These are phyloP conservation scores for Lepidocolaptes lacrymiger DNA, from an alignment of 2,797 vertebrate genomes.

Conservation along the genomic window DNA sequence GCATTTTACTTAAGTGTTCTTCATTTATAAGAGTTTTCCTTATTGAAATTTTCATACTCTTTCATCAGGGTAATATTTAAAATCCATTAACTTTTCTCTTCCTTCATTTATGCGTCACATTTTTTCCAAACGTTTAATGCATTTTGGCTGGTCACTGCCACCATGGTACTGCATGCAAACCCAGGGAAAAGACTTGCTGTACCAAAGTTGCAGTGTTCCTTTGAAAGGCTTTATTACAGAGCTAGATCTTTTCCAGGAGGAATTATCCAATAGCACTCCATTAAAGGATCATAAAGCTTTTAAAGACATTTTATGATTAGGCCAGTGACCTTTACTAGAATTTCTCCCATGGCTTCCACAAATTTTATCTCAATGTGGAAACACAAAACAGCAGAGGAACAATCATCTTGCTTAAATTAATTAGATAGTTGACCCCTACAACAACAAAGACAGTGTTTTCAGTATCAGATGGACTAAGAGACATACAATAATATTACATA, in stretches of 20 bases:
- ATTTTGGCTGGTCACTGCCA: neutral
- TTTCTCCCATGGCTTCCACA: neutral
- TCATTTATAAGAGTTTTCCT: neutral
- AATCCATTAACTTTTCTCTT: neutral
- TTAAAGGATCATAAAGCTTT: constrained; percentile 41
- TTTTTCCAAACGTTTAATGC: neutral
- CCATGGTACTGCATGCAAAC: neutral
- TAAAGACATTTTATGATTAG: constrained; percentile 14
- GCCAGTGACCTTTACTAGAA: neutral
- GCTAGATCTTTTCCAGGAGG: neutral
- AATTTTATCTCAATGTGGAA: neutral
- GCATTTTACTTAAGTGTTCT: neutral
- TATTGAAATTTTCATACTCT: neutral
- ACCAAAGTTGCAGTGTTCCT: neutral
- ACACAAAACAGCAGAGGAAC: neutral
- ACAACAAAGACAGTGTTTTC: neutral
- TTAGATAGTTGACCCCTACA: neutral
- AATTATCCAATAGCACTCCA: neutral
- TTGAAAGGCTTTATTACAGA: neutral
- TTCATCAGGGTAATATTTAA: neutral
- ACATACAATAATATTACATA: neutral
- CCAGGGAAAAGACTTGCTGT: neutral
- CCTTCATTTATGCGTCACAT: neutral
- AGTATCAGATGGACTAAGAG: neutral
- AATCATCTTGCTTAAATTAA: neutral